Base-by-base conservation (phyloP, 2,888 invertebrate species). In the Lacanobia wlatinum region DNA sequence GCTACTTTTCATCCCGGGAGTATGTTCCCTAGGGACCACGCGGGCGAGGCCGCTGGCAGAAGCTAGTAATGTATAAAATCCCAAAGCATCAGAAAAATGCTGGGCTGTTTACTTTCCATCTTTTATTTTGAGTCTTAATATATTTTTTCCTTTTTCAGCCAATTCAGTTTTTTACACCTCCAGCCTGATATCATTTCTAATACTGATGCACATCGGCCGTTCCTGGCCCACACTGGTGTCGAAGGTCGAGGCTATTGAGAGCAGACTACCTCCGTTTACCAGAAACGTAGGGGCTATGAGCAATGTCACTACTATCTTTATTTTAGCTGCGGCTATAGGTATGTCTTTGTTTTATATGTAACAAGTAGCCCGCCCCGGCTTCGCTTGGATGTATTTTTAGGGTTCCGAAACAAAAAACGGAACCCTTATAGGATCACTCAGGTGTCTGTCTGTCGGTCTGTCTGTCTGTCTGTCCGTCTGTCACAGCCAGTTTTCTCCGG, bases 131-230 rank as follows among this genome's bases (percentile, higher is more conserved):
- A 48, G 3, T 48, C 8, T 18, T 14, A 43, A 8, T 21, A 18
- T 34, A 67, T 46, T 58, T 52, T 23, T 28, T 43, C 21, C 12
- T 59, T 59, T 92, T 91, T n/a, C 88, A 93, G 93, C 90, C 0
- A 91, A 89, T 64, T 82, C 81, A 2, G 8, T 91, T 1, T 93
- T 93, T 76, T 90, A 91, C 73, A 80, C 86, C 0, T 89, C 89
- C 2, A 90, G 90, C 52, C 70, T 91, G 0, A 28, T 88, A 21
- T 89, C 92, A 0, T 84, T 84, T 1, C 4, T 91, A 6, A 83
- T 91, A 6, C 50, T 93, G 63, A 68, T 88, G 28, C 83, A 89
- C 9, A 89, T 91, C 12, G 88, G 89, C 1, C 70, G 87, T 4
- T 76, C 59, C 9, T 93, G 92, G 92, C 90, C 92, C 0, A 56